phyloP scores from a whole-genome alignment of 30 jellyfish, hydroid and myxozoan species.

The Calvadosia cruxmelitensis region DNA sequence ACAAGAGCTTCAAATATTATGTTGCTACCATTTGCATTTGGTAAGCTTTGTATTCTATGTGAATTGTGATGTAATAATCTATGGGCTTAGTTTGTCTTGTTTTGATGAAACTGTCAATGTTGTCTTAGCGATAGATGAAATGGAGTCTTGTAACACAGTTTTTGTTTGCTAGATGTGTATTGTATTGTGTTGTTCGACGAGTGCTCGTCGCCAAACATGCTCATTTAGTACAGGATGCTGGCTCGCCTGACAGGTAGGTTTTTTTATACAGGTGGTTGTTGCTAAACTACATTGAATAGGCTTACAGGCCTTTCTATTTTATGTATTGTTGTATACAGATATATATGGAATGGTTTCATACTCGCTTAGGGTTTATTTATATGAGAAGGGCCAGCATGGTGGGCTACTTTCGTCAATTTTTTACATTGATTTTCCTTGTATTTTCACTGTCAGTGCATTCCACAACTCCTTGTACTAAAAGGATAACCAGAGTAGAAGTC shows the following conservation, averaged over 20 bases:
- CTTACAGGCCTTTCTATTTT: background rate
- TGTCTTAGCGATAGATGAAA: too few relatives aligned
- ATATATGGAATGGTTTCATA: background rate
- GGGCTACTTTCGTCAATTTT: background rate
- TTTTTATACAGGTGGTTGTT: background rate
- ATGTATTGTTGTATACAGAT: background rate
- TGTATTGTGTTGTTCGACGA: too few relatives aligned
- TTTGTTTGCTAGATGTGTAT: too few relatives aligned
- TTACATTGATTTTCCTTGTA: background rate
- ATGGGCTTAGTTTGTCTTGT: background rate
- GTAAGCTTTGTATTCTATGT: conserved; percentile 33
- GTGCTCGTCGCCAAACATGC: too few relatives aligned
- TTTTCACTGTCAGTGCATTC: too few relatives aligned
- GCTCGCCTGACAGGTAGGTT: conserved; percentile 18
- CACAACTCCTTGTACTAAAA: too few relatives aligned
- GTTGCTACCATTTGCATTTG: conserved; percentile 12
- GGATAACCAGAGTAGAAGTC: too few relatives aligned
- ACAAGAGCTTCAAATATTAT: background rate
- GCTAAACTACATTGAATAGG: background rate
- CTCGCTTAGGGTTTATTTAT: background rate
- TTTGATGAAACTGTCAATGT: background rate
- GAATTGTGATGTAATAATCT: too few relatives aligned
- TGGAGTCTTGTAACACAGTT: too few relatives aligned
- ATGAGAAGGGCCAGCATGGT: background rate
- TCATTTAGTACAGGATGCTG: too few relatives aligned